Conservation (phyloP, 1,140 invertebrate genomes). For the Hypsibius dujardini region DNA sequence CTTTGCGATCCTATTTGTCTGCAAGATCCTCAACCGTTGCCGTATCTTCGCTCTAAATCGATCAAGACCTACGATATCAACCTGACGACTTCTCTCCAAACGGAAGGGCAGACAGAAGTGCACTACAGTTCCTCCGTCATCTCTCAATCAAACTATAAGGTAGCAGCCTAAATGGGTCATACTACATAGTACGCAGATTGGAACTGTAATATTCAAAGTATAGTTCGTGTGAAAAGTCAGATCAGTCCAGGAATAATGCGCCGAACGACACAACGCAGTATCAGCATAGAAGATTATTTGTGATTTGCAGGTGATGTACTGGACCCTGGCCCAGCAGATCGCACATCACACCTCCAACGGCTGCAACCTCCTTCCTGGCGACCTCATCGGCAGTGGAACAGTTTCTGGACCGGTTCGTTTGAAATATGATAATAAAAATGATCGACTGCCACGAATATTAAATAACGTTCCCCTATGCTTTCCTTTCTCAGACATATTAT, state of each 20-base stretch:
- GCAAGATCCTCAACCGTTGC: background rate
- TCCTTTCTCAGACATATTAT: background rate
- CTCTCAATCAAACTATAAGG: background rate
- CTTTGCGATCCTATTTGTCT: background rate
- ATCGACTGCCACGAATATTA: background rate
- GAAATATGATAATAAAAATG: background rate
- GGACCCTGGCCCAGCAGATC: background rate
- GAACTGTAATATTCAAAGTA: too few species aligned
- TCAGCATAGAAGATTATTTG: background rate
- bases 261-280: background rate
- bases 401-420: constrained; percentile 5
- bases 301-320: background rate
- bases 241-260: too few species aligned
- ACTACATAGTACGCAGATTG: too few species aligned
- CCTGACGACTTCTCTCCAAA: background rate
- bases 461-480: background rate
- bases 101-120: background rate
- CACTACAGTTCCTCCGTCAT: too few species aligned
- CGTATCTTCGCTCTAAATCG: background rate
- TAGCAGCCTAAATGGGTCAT: too few species aligned
- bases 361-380: background rate
- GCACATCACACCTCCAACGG: background rate
- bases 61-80: background rate
- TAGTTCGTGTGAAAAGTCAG: too few species aligned
- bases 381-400: background rate